These are phyloP conservation scores for Typhlichthys subterraneus DNA, from an alignment of 2,797 vertebrate species.

Conservation along the genomic window DNA sequence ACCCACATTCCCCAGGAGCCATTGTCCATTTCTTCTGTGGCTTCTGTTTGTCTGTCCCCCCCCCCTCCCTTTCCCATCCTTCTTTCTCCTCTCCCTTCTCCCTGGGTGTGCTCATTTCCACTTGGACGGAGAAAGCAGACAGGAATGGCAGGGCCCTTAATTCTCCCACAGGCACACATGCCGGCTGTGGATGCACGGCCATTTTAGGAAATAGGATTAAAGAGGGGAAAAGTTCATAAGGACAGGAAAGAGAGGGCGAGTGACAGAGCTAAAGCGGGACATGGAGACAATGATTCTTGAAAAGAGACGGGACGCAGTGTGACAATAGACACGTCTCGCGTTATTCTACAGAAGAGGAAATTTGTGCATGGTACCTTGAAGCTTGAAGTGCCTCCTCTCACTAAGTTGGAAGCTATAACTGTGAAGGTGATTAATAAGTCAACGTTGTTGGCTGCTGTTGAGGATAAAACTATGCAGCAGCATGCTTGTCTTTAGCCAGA, in stretches of 20 bases:
- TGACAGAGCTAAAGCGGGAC: constrained; percentile 5
- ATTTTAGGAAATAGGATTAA: constrained; percentile 67
- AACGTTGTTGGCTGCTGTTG: constrained; percentile 41
- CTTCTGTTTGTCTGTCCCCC: not conserved
- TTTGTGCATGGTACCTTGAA: constrained; percentile 36
- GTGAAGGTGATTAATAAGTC: constrained; percentile 60
- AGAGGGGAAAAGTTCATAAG: constrained; percentile 51
- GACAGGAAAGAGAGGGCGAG: constrained; percentile 36
- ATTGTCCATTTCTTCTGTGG: not conserved
- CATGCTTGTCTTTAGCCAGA: constrained; percentile 42
- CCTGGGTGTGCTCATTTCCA: constrained; percentile 38
- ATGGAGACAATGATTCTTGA: constrained; percentile 40
- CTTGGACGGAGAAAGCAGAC: constrained; percentile 37
- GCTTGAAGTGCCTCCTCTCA: constrained; percentile 39
- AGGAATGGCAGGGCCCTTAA: constrained; percentile 21
- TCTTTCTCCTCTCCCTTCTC: not conserved
- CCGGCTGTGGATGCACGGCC: constrained; percentile 47
- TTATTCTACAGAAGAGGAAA: constrained; percentile 49
- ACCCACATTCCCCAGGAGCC: constrained; percentile 8
- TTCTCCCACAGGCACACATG: constrained; percentile 39
- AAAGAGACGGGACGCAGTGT: constrained; percentile 36
- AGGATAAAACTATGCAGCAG: constrained; percentile 46
- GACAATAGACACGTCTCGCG: constrained; percentile 39
- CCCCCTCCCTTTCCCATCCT: not conserved
- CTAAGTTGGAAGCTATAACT: constrained; percentile 45